Evolutionary conservation across 2,797 vertebrate genomes (phyloP).

Genomic region (Brachyrhaphis roseni): DNA sequence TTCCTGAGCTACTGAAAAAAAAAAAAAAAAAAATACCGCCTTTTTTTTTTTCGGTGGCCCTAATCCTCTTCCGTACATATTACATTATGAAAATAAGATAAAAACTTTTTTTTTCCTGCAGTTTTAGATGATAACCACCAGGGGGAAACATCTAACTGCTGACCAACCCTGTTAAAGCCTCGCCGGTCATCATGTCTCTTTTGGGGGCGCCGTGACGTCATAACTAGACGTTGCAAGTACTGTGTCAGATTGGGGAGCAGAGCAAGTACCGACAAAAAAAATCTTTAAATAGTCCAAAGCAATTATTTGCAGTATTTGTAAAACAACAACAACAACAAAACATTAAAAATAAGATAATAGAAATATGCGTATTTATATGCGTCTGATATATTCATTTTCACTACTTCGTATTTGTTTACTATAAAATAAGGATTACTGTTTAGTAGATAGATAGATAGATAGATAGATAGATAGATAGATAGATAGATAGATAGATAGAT

Average conservation of each 20-base stretch:
- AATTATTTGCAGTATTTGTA: not conserved
- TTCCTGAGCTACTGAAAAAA: no score
- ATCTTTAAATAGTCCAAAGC: not conserved
- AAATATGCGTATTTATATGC: not conserved
- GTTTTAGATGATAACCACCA: slow-evolving; percentile 27
- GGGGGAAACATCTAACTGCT: slow-evolving; percentile 41
- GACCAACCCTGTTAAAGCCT: not conserved
- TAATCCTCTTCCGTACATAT: no score
- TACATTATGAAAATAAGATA: not conserved
- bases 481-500: not conserved
- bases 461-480: not conserved
- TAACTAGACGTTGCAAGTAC: not conserved
- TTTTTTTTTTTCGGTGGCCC: no score
- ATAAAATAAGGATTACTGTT: no score
- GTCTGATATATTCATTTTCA: not conserved
- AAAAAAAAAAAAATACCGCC: no score
- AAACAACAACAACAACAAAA: not conserved
- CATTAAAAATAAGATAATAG: not conserved
- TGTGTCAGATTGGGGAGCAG: not conserved
- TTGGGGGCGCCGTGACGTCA: not conserved
- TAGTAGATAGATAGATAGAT: not conserved
- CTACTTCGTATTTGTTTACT: no score
- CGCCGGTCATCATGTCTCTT: not conserved
- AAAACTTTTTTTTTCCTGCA: slow-evolving; percentile 1
- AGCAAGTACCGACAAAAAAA: not conserved